Conservation (phyloP, 2,113 vertebrate genomes). For the Ascaphus truei region DNA sequence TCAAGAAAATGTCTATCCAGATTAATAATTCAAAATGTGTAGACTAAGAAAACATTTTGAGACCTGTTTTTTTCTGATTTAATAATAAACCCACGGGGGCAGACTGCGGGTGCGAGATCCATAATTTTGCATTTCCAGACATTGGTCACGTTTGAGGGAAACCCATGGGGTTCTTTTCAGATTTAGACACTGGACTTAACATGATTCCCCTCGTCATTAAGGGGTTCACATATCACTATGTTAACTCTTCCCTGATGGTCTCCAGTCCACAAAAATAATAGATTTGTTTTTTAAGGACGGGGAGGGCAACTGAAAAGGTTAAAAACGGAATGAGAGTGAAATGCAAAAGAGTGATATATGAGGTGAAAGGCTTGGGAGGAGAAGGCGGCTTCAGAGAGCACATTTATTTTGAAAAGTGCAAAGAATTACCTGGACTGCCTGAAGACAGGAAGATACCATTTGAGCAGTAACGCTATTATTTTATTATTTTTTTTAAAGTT, state of each 20-base stretch:
- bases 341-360: no score
- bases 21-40: slow-evolving; percentile 22
- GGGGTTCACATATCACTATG: no score
- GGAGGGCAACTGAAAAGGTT: no score
- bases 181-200: neutral
- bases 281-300: no score
- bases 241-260: no score
- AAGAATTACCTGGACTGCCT: neutral
- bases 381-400: no score
- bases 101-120: neutral
- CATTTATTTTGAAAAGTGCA: neutral
- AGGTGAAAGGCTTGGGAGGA: no score
- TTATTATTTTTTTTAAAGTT: slow-evolving; percentile 13
- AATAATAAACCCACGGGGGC: slow-evolving; percentile 11
- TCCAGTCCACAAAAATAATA: no score
- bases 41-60: slow-evolving; percentile 27
- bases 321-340: no score
- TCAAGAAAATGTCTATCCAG: slow-evolving; percentile 14
- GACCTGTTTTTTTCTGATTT: slow-evolving; percentile 2
- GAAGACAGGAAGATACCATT: neutral
- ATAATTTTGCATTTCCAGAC: neutral
- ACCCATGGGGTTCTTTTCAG: no score
- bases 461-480: neutral
- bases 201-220: no score
- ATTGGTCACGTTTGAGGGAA: neutral